Conservation (phyloP, 2,888 invertebrate species). For the Neoascia interrupta region DNA sequence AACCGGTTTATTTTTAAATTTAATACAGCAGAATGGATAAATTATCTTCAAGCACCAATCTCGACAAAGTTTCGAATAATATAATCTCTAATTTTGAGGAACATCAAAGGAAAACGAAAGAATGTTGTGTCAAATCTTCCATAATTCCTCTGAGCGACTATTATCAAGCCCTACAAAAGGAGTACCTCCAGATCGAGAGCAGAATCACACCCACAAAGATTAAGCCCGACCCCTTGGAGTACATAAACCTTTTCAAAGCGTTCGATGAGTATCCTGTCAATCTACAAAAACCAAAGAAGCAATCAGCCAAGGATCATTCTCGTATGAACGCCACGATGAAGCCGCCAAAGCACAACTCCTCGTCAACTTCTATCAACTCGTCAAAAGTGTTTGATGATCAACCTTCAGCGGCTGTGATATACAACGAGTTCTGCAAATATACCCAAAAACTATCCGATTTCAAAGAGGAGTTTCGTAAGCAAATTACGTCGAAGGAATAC, state of each 20-base stretch:
- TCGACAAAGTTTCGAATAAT: conserved; percentile 66
- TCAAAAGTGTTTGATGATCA: conserved; percentile 62
- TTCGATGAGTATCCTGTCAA: conserved; percentile 76
- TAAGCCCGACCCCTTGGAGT: conserved; percentile 71
- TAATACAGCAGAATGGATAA: conserved; percentile 27
- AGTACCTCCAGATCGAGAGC: conserved; percentile 69
- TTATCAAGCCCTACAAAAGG: conserved; percentile 71
- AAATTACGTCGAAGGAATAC: conserved; percentile 69
- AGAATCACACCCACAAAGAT: conserved; percentile 68
- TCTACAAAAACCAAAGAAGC: conserved; percentile 72
- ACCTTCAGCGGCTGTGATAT: conserved; percentile 71
- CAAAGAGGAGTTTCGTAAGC: conserved; percentile 64
- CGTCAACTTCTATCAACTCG: conserved; percentile 50
- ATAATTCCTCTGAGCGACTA: conserved; percentile 72
- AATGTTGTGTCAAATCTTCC: conserved; percentile 72
- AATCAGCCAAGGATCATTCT: conserved; percentile 70
- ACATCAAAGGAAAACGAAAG: conserved; percentile 70
- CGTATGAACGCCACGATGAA: conserved; percentile 72
- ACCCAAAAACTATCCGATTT: conserved; percentile 72
- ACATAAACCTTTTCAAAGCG: conserved; percentile 73
- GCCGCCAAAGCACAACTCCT: conserved; percentile 43
- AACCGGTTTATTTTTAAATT: too few species aligned
- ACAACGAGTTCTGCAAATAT: conserved; percentile 73
- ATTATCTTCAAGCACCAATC: conserved; percentile 40
- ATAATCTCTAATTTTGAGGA: conserved; percentile 61